Evolutionary conservation across 2,888 invertebrate genomes (phyloP), one percentile per base, ranked within the genome.

Genomic region (Perdita meconis): DNA sequence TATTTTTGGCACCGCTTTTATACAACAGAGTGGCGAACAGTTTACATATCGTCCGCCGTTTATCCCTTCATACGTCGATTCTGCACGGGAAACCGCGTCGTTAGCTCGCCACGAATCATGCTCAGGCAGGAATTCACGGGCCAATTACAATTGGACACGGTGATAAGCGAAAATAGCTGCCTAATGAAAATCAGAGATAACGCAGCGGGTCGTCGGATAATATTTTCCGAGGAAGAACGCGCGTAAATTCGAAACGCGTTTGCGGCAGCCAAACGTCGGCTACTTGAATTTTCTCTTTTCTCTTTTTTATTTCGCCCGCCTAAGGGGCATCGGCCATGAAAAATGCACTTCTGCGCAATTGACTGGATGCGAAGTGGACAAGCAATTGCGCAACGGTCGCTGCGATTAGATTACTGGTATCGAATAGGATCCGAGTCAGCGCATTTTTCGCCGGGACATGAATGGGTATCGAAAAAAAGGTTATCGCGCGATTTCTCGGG

Each of bases 101-200:
- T n/a, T n/a, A 44, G 34, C 42, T 12, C 8, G 34, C 8, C 10
- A 12, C 22, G 8, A 59, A 47, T 74, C 51, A 65, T 19, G 22
- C n/a, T 53, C 66, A 26, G 13, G 50, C 6, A 50, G 51, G 72
- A 78, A 78, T 68, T 72, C 73, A 64, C 51, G 53, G 59, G 63
- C 78, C 82, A 82, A 82, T 77, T 82, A 78, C 67, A 10, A 34
- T 34, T 56, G 38, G 55, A 60, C 40, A 61, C 36, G 51, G 74
- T 63, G 78, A 72, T 72, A 84, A 81, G 77, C 66, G 78, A 78
- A 75, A 79, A 79, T 63, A 34, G 42, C 24, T 44, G 57, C 55
- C 40, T 71, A 78, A 65, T 24, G 50, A 77, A 71, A 24, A 78
- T 67, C 61, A 51, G 34, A 71, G 57, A 72, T 69, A 47, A 65